A percentile compares a stretch with the other conserved stretches of the same genome.
Conservation (phyloP, 2,797 vertebrate genomes). For the Linurgus olivaceus region DNA sequence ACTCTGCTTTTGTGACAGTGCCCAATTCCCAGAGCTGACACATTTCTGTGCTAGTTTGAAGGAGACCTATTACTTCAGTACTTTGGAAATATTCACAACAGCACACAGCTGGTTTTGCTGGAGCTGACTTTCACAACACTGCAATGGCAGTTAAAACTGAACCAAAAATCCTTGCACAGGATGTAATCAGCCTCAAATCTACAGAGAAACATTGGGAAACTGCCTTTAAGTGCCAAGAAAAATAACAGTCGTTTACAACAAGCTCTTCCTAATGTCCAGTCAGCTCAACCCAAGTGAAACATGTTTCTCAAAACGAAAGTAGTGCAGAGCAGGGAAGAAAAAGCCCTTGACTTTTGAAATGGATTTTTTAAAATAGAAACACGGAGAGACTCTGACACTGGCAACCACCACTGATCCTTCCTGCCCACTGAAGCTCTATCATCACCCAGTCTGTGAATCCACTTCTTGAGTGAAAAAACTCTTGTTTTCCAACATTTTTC, state of each 20-base stretch:
- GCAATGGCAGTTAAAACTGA: constrained; percentile 48
- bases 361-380: not conserved
- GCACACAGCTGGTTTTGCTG: constrained; percentile 48
- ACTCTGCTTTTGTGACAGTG: not conserved
- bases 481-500: constrained; percentile 15
- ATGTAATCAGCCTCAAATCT: constrained; percentile 74
- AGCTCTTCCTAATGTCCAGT: constrained; percentile 63
- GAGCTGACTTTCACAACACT: constrained; percentile 50
- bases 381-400: not conserved
- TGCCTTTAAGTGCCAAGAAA: constrained; percentile 71
- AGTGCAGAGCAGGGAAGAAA: not conserved
- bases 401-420: not conserved
- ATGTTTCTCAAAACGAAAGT: constrained; percentile 25
- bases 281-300: constrained; percentile 41
- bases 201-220: constrained; percentile 70
- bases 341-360: not conserved
- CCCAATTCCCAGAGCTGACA: not conserved
- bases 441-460: not conserved
- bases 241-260: constrained; percentile 59
- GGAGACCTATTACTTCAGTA: not conserved
- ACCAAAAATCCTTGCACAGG: constrained; percentile 69
- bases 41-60: not conserved
- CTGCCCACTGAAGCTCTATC: not conserved
- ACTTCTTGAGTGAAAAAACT: not conserved
- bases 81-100: constrained; percentile 2